Conservation (phyloP, 2,113 vertebrate genomes). For the Cephalopterus ornatus region DNA sequence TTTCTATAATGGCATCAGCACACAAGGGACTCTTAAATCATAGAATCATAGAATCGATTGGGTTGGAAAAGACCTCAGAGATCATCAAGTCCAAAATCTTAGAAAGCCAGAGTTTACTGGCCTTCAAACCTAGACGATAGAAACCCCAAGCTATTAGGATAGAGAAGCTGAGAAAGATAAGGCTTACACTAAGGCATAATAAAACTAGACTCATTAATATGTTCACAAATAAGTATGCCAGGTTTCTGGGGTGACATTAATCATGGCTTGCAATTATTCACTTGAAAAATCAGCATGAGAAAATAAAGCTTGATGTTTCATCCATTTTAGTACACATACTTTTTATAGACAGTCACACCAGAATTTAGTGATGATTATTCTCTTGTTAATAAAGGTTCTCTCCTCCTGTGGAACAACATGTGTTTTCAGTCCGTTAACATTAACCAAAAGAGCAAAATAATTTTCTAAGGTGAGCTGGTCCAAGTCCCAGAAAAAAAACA, state of each 20-base stretch:
- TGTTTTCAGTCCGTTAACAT: not conserved
- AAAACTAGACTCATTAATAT: slow-evolving; percentile 21
- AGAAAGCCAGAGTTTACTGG: not conserved
- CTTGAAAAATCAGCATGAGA: slow-evolving; percentile 42
- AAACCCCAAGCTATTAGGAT: not conserved
- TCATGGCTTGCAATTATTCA: slow-evolving; percentile 45
- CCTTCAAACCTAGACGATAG: not conserved
- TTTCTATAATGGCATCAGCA: not conserved
- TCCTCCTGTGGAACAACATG: not conserved
- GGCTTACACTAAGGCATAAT: not conserved
- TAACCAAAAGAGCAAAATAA: not conserved
- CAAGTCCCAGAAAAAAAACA: not conserved
- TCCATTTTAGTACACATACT: slow-evolving; percentile 8
- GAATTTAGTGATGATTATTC: not conserved
- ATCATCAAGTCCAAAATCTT: no score
- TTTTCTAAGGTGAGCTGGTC: not conserved
- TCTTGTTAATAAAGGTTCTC: not conserved
- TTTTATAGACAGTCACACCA: not conserved
- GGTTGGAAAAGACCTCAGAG: no score
- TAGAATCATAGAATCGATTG: no score
- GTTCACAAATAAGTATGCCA: slow-evolving; percentile 22
- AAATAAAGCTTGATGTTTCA: slow-evolving; percentile 27
- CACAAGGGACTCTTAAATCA: not conserved
- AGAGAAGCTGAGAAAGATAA: not conserved
- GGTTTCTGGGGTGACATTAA: slow-evolving; percentile 49